Base-by-base conservation (phyloP, 2,797 vertebrate species). In the Chrosomus eos region DNA sequence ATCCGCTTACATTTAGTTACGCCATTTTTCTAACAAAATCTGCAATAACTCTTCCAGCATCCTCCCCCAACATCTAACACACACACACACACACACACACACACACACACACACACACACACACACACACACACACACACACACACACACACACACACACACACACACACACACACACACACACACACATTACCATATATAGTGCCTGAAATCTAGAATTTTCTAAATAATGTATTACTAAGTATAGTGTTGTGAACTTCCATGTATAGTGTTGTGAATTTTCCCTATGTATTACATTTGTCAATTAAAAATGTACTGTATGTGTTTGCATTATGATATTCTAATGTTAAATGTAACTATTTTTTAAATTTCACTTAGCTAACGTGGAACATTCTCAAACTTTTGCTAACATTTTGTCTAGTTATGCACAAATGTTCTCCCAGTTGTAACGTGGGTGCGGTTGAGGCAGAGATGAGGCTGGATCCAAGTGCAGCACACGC, bases 1-100 rank as follows among this genome's bases (percentile, higher is more conserved):
- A 83, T 87, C 83, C 88, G 78, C 21, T 85, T 87, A 26, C 70
- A 58, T 60, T 76, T 76, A 38, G 66, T 81, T 80, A 53, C 19
- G 4, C 48, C 55, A 77, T 60, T 51, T 81, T 64, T 48, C 55
- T 19, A 78, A 71, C 43, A 79, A 71, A 45, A 86, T 89, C 62
- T 79, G 78, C 78, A 75, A 11, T 79, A 28, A 31, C 21, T 18
- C 81, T 81, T 71, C 14, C 2, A 51, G 62, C 21, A 33, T 38
- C 72, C 6, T 60, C 19, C 38, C 45, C 16, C 28, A 38, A 21
- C 53, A 53, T 28, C 40, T 45, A 21, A 66, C 8, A 67, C 33
- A n/a, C 7, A 73, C 45, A 21, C 13, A 73, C 8, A 73, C 14
- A 43, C 23, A 43, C 14, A 48, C 45, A 48, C 45, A 48, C 45